A percentile compares a stretch with the other conserved stretches of the same genome.
Conservation (phyloP, 2,888 invertebrate genomes). For the Hanleya hanleyi region DNA sequence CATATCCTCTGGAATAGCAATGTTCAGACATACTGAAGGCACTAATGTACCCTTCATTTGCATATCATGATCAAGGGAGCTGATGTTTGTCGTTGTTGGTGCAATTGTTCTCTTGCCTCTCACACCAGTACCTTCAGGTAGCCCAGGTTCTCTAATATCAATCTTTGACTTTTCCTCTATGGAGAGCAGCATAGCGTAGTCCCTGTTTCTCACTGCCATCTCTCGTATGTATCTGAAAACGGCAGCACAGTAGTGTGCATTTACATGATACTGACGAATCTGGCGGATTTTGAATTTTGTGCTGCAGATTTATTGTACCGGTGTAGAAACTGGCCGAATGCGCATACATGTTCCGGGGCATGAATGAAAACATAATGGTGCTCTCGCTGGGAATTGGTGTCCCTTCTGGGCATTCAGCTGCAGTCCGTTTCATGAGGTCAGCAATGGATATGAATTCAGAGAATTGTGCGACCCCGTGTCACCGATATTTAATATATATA, state of each 20-base stretch:
- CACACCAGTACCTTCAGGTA: constrained; percentile 25
- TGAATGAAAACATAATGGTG: constrained; percentile 36
- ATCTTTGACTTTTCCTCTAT: constrained; percentile 39
- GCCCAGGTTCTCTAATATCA: constrained; percentile 37
- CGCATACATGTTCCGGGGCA: constrained; percentile 28
- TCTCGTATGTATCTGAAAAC: constrained; percentile 27
- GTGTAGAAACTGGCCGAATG: constrained; percentile 32
- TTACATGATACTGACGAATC: constrained; percentile 27
- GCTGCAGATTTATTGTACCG: constrained; percentile 25
- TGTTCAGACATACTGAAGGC: constrained; percentile 35
- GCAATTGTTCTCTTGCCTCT: constrained; percentile 40
- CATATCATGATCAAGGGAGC: constrained; percentile 39
- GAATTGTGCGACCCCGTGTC: no score
- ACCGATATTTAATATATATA: no score
- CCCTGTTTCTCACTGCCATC: constrained; percentile 18
- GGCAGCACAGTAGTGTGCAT: constrained; percentile 38
- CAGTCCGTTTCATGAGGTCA: no score
- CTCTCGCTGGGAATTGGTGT: constrained; percentile 32
- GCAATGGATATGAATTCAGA: no score
- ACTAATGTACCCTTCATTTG: constrained; percentile 35
- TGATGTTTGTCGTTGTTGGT: constrained; percentile 13
- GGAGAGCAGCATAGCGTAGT: constrained; percentile 16
- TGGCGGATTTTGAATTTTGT: constrained; percentile 34
- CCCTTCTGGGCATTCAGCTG: constrained; percentile 21
- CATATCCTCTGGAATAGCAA: constrained; percentile 31